Evolutionary conservation across 2,113 vertebrate species (phyloP), one percentile per base, ranked within the genome.

Genomic region (Diadophis punctatus): DNA sequence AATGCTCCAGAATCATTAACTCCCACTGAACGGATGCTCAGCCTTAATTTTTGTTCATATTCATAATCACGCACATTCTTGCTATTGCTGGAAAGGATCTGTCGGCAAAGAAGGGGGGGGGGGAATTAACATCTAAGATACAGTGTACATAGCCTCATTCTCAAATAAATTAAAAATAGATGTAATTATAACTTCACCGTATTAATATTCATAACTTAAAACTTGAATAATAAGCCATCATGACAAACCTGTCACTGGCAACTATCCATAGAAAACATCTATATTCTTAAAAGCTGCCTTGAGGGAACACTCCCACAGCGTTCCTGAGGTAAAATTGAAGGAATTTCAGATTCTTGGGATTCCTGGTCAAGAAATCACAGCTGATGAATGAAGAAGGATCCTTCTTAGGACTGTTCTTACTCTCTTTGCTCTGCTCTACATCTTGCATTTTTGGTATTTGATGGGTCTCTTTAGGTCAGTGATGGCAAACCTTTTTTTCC

Each of bases 1-100:
- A 99, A 99, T 90, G 95, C 97, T 93, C 99, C 99, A 14, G 98
- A 96, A 93, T 99, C 98, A 92, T 97, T 97, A 55, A 97, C 97
- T 91, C 95, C 96, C 94, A 98, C 98, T 30, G 98, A 96, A 84
- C 90, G 92, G 94, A 99, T 98, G 90, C 96, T 97, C 94, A 99
- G 91, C 0, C 94, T 98, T 95, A 97, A 96, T 94, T 98, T 98
- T 93, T 96, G 98, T 90, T 97, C 95, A 16, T 98, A 99, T 88
- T 94, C 93, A 93, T 96, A 97, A 96, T 97, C 95, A 94, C 97
- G 95, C 86, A 93, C 91, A 96, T 98, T 97, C 95, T 96, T 96
- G 96, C 97, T 98, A 90, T 95, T 95, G 95, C 53, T 94, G 93
- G 89, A 94, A 95, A 96, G 95, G 91, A 0, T 95, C 96, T 98